Conservation (phyloP, 1,140 invertebrate species). For the Hyles vespertilio region DNA sequence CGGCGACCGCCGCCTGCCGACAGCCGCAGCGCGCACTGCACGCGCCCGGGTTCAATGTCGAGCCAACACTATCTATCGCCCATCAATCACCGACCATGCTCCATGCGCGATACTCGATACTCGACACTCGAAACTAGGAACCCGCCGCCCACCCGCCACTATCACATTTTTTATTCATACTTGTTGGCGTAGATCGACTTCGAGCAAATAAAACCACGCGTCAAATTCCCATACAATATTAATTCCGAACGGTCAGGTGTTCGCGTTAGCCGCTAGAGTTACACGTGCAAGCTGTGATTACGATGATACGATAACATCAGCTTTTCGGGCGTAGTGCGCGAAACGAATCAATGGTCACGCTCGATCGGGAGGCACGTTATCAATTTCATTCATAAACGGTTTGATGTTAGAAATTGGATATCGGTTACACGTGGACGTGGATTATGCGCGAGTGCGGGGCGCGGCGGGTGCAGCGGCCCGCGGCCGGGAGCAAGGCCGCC, state of each 20-base stretch:
- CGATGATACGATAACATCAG: not conserved
- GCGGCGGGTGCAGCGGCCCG: constrained; percentile 27
- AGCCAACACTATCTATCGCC: constrained; percentile 58
- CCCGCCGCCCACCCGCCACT: constrained; percentile 7
- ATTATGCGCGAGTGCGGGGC: constrained; percentile 45
- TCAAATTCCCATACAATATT: no score
- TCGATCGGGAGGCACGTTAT: constrained; percentile 26
- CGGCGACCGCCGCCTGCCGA: no score
- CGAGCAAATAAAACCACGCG: no score
- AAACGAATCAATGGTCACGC: constrained; percentile 27
- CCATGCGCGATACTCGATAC: no score
- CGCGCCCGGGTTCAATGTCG: constrained; percentile 59
- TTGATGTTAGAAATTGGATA: constrained; percentile 48
- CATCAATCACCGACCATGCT: constrained; percentile 54
- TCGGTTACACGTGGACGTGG: constrained; percentile 22
- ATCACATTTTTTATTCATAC: no score
- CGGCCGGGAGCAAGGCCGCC: constrained; percentile 62
- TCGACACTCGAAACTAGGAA: constrained; percentile 8
- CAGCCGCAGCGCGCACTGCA: constrained; percentile 23
- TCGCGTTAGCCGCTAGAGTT: no score
- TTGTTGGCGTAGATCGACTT: no score
- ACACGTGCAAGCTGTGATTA: constrained; percentile 1
- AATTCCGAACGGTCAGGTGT: no score
- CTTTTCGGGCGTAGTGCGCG: not conserved
- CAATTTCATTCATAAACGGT: constrained; percentile 44